Evolutionary conservation across 2,888 invertebrate species (phyloP).

Genomic region (Ryuthela nishihirai): DNA sequence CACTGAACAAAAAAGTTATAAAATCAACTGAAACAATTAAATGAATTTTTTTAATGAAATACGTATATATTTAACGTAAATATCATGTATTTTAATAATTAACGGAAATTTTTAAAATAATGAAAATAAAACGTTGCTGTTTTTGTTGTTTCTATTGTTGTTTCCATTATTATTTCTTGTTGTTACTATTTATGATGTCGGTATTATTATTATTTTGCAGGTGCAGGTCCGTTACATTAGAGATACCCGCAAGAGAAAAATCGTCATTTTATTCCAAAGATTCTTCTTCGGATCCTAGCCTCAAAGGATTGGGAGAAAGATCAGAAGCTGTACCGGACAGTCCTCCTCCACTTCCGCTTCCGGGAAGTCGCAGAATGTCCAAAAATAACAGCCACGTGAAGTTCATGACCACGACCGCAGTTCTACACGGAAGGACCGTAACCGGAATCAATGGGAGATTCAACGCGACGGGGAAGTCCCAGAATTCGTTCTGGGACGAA

Average conservation of each 20-base stretch:
- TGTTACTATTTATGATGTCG: too few relatives aligned
- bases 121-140: too few relatives aligned
- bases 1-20: too few relatives aligned
- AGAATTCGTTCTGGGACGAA: conserved; percentile 34
- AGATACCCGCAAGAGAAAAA: conserved; percentile 28
- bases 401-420: conserved; percentile 37
- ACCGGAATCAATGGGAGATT: conserved; percentile 28
- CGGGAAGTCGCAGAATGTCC: conserved; percentile 23
- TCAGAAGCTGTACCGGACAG: conserved; percentile 19
- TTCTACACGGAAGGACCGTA: conserved; percentile 29
- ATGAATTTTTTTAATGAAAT: too few relatives aligned
- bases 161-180: too few relatives aligned
- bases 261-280: conserved; percentile 37
- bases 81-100: too few relatives aligned
- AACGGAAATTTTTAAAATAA: too few relatives aligned
- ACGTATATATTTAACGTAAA: too few relatives aligned
- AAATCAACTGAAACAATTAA: too few relatives aligned
- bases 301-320: conserved; percentile 20
- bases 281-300: conserved; percentile 35
- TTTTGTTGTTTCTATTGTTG: too few relatives aligned
- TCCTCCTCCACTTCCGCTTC: conserved; percentile 18
- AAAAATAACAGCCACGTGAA: conserved; percentile 33
- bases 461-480: conserved; percentile 17
- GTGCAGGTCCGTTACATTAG: conserved; percentile 34
- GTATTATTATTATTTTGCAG: conserved; percentile 8